Conservation (phyloP, 2,888 invertebrate species). For the Thecophora atra region DNA sequence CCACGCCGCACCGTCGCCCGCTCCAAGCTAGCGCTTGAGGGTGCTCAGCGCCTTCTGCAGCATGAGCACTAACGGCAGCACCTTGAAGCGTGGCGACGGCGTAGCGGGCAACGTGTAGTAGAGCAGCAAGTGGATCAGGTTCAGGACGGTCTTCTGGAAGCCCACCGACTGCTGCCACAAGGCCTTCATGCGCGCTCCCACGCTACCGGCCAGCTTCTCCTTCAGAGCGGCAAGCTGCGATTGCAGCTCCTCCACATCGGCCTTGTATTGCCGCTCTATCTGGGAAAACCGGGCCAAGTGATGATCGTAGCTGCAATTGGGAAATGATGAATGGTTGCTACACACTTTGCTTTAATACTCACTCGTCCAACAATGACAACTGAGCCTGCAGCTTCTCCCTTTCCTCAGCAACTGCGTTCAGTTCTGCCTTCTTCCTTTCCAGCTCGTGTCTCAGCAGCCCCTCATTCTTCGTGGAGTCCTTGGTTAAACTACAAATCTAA, state of each 20-base stretch:
- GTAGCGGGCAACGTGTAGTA: slow-evolving; percentile 57
- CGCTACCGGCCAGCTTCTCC: slow-evolving; percentile 52
- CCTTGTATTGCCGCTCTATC: slow-evolving; percentile 44
- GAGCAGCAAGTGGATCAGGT: slow-evolving; percentile 56
- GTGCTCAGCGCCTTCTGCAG: slow-evolving; percentile 46
- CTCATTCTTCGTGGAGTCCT: slow-evolving; percentile 36
- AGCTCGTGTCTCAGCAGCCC: slow-evolving; percentile 44
- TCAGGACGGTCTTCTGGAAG: slow-evolving; percentile 52
- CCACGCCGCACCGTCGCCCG: no score
- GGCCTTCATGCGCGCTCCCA: slow-evolving; percentile 53
- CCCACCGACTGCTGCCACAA: slow-evolving; percentile 50
- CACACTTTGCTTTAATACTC: neutral
- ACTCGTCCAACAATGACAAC: slow-evolving; percentile 45
- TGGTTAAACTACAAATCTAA: slow-evolving; percentile 46
- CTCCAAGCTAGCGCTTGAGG: slow-evolving; percentile 42
- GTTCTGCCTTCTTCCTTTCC: slow-evolving; percentile 40
- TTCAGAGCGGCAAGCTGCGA: slow-evolving; percentile 45
- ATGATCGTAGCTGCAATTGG: slow-evolving; percentile 47
- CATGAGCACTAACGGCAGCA: slow-evolving; percentile 43
- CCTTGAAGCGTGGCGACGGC: slow-evolving; percentile 49
- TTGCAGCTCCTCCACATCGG: slow-evolving; percentile 49
- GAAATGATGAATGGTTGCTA: neutral
- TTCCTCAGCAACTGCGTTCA: slow-evolving; percentile 40
- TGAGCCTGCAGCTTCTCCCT: slow-evolving; percentile 42
- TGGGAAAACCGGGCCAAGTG: slow-evolving; percentile 40